Evolutionary conservation across 2,797 vertebrate species (phyloP), one percentile per base, ranked within the genome.

Genomic region (Macrochelys suwanniensis): DNA sequence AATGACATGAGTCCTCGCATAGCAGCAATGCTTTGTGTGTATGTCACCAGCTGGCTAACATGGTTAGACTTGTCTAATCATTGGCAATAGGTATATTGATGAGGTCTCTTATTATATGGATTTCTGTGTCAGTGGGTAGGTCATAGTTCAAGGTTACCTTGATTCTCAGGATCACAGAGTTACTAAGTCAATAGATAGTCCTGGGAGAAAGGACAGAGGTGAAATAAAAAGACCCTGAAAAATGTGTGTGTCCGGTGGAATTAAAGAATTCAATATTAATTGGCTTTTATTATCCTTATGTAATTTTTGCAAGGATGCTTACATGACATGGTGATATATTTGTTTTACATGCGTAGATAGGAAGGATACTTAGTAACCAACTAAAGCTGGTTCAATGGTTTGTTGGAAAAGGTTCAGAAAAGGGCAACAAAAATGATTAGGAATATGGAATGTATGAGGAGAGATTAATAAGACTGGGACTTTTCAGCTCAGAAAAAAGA

Each of bases 61-160:
- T 61, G n/a, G 19, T 50, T 85, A 87, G 28, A 80, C 3, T 2
- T 91, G 45, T 84, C 54, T 87, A 90, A 90, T 84, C 37, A 84
- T 7, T 86, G 17, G 54, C 37, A 92, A 61, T 59, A 68, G 12
- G 11, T 86, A 4, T 80, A 91, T 90, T 90, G 92, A 82, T 93
- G 92, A 87, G 89, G 57, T 82, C 71, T 87, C 49, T 45, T 71
- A 84, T 85, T 65, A 21, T 82, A 95, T 88, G 80, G 79, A 93
- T 92, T 96, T 85, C 21, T 68, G 23, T 51, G 26, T 23, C 80
- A 59, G n/a, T 54, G n/a, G 16, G 47, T 78, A 59, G 77, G 47
- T 86, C 79, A 85, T n/a, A 95, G 95, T 83, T 92, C 57, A 96
- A 87, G 45, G 84, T 83, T 84, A 78, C 17, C 89, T 82, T 90